These are phyloP conservation scores for Gopherus flavomarginatus DNA, from an alignment of 2,113 vertebrate species.

Conservation along the genomic window DNA sequence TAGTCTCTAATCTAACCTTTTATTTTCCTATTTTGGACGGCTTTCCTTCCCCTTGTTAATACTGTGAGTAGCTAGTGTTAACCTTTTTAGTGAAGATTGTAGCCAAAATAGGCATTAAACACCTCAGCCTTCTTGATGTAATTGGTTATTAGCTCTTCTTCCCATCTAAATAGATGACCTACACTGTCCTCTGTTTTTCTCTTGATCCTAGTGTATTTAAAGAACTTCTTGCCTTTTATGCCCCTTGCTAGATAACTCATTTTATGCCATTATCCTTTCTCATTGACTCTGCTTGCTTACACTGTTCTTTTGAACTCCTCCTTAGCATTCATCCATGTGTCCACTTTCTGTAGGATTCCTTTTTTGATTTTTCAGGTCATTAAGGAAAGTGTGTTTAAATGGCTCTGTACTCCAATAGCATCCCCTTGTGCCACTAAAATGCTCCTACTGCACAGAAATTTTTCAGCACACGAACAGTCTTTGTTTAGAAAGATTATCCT, in stretches of 20 bases:
- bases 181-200: not conserved
- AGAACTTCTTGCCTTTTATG: not conserved
- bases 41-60: too few species aligned
- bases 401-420: not conserved
- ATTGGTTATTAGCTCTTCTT: not conserved
- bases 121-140: not conserved
- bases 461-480: accelerated
- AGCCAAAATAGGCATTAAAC: not conserved
- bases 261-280: not conserved
- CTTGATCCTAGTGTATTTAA: not conserved
- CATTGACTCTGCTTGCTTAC: not conserved
- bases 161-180: not conserved
- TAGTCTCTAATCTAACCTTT: not conserved
- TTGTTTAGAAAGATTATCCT: not conserved
- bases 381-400: not conserved
- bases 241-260: not conserved
- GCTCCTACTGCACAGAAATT: not conserved
- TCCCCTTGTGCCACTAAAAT: not conserved
- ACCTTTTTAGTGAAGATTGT: not conserved
- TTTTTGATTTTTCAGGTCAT: not conserved
- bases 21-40: not conserved
- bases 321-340: not conserved
- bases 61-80: not conserved
- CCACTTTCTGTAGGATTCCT: not conserved
- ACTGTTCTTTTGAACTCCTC: not conserved